These are phyloP conservation scores for Amphiprion percula DNA, from an alignment of 2,113 vertebrate genomes.

Conservation along the genomic window DNA sequence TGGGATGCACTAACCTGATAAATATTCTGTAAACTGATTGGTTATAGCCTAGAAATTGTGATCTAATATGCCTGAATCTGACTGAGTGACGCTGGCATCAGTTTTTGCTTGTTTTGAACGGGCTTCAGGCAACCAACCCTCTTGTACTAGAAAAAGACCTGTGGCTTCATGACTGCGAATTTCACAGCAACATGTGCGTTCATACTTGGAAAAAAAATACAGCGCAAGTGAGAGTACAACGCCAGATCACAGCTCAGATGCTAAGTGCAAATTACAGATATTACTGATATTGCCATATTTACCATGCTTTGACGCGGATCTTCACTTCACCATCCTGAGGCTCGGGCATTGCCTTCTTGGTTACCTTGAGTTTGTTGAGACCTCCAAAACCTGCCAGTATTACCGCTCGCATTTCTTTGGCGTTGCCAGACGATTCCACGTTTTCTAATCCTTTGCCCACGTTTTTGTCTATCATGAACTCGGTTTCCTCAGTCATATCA, in stretches of 20 bases:
- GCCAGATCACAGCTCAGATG: not conserved
- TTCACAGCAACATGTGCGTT: not conserved
- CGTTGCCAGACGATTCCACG: constrained; percentile 79
- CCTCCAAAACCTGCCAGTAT: constrained; percentile 93
- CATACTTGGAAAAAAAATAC: not conserved
- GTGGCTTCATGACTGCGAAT: constrained; percentile 64
- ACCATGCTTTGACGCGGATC: constrained; percentile 98
- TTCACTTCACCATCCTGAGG: constrained; percentile 95
- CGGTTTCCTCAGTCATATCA: constrained; percentile 92
- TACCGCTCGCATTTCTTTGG: constrained; percentile 96
- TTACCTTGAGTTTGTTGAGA: constrained; percentile 95
- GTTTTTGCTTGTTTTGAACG: constrained; percentile 1
- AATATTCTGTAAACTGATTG: not conserved
- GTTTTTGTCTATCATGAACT: constrained; percentile 93
- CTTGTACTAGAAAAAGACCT: constrained; percentile 57
- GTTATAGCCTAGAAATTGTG: not conserved
- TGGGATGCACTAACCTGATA: not conserved
- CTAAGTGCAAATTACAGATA: not conserved
- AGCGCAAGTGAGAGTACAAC: not conserved
- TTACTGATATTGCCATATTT: constrained; percentile 47
- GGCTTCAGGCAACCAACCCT: constrained; percentile 20
- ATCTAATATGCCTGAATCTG: constrained; percentile 10
- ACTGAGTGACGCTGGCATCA: constrained; percentile 13
- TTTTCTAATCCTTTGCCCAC: constrained; percentile 81
- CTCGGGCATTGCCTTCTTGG: constrained; percentile 93